Percentiles rank a stretch among this genome's conserved stretches.
Evolutionary conservation across 1,140 invertebrate genomes (phyloP).

Genomic region (Orchestia grillus): DNA sequence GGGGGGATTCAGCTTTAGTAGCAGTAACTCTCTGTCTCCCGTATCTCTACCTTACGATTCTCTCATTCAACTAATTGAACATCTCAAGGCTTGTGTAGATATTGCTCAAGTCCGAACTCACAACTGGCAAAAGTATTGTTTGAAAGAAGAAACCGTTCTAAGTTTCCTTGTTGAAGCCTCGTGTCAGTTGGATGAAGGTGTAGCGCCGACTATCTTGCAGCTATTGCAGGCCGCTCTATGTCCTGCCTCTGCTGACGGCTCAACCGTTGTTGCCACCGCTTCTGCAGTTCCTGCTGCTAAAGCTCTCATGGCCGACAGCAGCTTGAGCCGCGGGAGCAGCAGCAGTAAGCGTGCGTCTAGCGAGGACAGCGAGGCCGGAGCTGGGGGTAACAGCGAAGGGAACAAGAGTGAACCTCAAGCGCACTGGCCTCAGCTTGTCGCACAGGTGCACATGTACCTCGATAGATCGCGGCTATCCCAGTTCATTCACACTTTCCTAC

Average conservation of each 20-base stretch:
- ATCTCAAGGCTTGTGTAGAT: conserved; percentile 93
- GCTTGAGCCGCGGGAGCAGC: conserved; percentile 41
- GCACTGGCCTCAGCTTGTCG: conserved; percentile 75
- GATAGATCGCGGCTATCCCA: conserved; percentile 72
- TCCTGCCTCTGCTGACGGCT: conserved; percentile 68
- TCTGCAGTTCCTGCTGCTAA: conserved; percentile 46
- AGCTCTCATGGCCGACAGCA: conserved; percentile 23
- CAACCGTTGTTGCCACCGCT: neutral
- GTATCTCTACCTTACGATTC: conserved; percentile 86
- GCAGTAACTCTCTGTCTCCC: conserved; percentile 70
- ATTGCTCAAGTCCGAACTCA: conserved; percentile 90
- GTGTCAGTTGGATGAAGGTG: conserved; percentile 90
- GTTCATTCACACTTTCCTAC: conserved; percentile 90
- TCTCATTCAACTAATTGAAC: conserved; percentile 92
- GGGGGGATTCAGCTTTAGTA: conserved; percentile 75
- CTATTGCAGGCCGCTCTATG: conserved; percentile 90
- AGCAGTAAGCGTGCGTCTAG: conserved; percentile 65
- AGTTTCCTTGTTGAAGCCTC: conserved; percentile 84
- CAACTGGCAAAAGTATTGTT: conserved; percentile 95
- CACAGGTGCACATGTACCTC: conserved; percentile 66
- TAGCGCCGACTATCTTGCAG: conserved; percentile 91
- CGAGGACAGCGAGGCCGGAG: conserved; percentile 79
- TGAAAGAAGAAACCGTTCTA: conserved; percentile 80
- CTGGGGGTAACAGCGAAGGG: conserved; percentile 72
- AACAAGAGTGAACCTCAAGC: conserved; percentile 70